Evolutionary conservation across 2,113 vertebrate species (phyloP), one percentile per base, ranked within the genome.

Genomic region (Coracopsis vasa): DNA sequence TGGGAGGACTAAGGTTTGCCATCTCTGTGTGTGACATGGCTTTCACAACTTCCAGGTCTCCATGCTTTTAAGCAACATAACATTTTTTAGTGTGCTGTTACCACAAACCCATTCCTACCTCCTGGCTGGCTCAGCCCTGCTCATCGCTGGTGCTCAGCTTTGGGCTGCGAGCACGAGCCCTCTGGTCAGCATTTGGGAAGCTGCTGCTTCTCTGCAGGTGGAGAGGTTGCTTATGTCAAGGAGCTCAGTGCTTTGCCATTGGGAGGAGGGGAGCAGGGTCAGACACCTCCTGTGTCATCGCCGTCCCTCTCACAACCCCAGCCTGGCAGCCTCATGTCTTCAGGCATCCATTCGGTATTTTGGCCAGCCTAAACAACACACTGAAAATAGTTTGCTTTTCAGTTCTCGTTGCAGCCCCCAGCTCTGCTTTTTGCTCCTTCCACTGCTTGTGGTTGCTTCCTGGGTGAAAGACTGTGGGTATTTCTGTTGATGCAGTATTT

Each of bases 101-200:
- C 42, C 66, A 51, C 28, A 56, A 44, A 77, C 62, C 11, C 23
- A 7, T 53, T 61, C 1, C 0, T 54, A 61, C 77, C 61, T 60
- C 67, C 44, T 5, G 2, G 4, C 28, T 33, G 37, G 41, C 65
- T 73, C 35, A 60, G 64, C 42, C 58, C n/a, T 80, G 58, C 44
- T 23, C 0, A 0, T 13, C 44, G 29, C 78, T 31, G 62, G 37
- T n/a, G 69, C 58, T 84, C 62, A 50, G 77, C 41, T 69, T 37
- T 14, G 45, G 82, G 24, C 62, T 67, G 37, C 1, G 3, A 31
- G 60, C 11, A 0, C 2, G 0, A 1, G 7, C 19, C 17, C 24
- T 60, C 41, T 41, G 23, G 48, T 4, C 24, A 11, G 70, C 28
- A 15, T 21, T 67, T 35, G 20, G 66, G 71, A 41, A 27, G 3